phyloP scores from a whole-genome alignment of 1,140 invertebrate species.

The Philotrypesis tridentata region DNA sequence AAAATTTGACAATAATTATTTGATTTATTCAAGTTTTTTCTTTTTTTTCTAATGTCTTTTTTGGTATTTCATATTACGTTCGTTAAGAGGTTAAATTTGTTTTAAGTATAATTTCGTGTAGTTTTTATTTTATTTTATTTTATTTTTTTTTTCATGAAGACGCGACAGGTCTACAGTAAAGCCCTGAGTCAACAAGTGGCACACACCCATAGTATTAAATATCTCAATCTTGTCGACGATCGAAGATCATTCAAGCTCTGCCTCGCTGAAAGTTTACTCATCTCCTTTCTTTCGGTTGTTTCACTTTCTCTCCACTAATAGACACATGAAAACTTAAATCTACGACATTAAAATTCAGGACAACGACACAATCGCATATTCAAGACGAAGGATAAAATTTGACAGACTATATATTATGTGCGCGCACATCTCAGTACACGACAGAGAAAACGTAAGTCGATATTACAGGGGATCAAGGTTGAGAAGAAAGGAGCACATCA shows the following conservation, averaged over 20 bases:
- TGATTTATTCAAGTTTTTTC: conserved; percentile 40
- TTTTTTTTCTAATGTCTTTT: conserved; percentile 29
- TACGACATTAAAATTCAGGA: conserved; percentile 37
- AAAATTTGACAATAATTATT: conserved; percentile 50
- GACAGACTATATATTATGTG: background rate
- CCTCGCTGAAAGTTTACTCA: conserved; percentile 41
- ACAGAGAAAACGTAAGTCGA: background rate
- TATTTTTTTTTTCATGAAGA: conserved; percentile 22
- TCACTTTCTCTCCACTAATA: background rate
- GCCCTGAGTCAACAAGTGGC: conserved; percentile 42
- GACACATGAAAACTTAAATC: conserved; percentile 27
- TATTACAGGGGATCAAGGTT: background rate
- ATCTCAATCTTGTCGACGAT: conserved; percentile 40
- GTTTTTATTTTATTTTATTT: background rate
- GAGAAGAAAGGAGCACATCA: conserved; percentile 14
- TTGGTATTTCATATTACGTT: conserved; percentile 39
- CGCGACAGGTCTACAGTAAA: conserved; percentile 37
- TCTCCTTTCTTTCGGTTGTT: background rate
- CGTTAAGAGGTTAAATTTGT: conserved; percentile 43
- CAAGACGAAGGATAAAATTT: background rate
- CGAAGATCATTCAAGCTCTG: conserved; percentile 35
- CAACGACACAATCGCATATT: conserved; percentile 18
- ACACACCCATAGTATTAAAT: conserved; percentile 47
- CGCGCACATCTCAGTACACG: background rate
- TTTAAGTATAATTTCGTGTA: conserved; percentile 34